A percentile compares a stretch with the other conserved stretches of the same genome.
Evolutionary conservation across 2,113 vertebrate genomes (phyloP).

Genomic region (Thamnophis sirtalis): DNA sequence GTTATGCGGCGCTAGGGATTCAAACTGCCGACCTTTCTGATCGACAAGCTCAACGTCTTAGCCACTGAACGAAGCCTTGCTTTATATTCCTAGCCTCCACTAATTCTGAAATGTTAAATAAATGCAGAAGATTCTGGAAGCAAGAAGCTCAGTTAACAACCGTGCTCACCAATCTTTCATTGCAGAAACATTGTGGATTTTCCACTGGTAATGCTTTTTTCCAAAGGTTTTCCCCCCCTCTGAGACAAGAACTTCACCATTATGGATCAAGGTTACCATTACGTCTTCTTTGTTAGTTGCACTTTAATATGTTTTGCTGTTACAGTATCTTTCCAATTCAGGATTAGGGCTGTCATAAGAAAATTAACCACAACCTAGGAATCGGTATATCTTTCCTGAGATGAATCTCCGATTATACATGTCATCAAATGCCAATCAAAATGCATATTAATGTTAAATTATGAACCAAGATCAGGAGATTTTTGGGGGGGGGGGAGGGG

Average conservation of each 20-base stretch:
- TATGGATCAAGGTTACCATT: not conserved
- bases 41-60: too few relatives aligned
- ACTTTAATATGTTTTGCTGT: not conserved
- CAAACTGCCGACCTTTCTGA: too few relatives aligned
- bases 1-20: too few relatives aligned
- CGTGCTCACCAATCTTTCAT: not conserved
- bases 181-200: not conserved
- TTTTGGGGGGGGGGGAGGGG: fast-evolving
- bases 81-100: not conserved
- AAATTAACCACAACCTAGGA: not conserved
- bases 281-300: not conserved
- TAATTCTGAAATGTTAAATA: not conserved
- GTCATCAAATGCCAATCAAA: not conserved
- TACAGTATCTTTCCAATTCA: not conserved
- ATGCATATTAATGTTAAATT: not conserved
- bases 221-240: not conserved
- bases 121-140: not conserved
- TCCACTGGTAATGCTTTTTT: not conserved
- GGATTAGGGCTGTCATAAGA: not conserved
- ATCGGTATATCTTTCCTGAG: not conserved
- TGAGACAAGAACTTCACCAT: not conserved
- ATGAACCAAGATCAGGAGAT: not conserved
- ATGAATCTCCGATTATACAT: not conserved
- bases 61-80: too few relatives aligned
- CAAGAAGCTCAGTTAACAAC: not conserved